Conservation (phyloP, 2,888 invertebrate genomes). For the Lacanobia wlatinum region DNA sequence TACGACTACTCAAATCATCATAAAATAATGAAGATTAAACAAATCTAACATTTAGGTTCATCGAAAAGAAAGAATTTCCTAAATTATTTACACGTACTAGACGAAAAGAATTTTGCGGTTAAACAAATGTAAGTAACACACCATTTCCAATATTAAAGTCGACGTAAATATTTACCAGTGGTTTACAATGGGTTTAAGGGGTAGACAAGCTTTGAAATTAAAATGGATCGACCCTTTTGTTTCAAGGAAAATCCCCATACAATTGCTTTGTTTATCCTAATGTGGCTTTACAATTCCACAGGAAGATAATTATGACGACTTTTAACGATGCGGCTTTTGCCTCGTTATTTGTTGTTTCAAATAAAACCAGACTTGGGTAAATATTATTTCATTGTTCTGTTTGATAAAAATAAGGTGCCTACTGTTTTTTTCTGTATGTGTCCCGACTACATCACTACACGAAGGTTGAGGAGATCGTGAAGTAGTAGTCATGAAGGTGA, state of each 20-base stretch:
- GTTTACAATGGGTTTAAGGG: constrained; percentile 56
- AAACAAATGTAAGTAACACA: constrained; percentile 39
- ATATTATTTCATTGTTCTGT: not conserved
- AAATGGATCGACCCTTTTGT: constrained; percentile 25
- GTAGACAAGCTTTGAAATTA: constrained; percentile 9
- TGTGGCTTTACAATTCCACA: constrained; percentile 16
- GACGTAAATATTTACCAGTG: constrained; percentile 51
- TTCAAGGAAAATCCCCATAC: constrained; percentile 1
- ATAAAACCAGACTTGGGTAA: not conserved
- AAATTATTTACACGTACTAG: not conserved
- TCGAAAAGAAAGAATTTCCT: too few relatives aligned
- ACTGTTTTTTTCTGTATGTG: too few relatives aligned
- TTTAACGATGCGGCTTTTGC: constrained; percentile 33
- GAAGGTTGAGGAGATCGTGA: too few relatives aligned
- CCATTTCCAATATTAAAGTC: constrained; percentile 47
- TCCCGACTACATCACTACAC: too few relatives aligned
- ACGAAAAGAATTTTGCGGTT: constrained; percentile 34
- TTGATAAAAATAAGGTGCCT: not conserved
- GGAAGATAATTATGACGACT: constrained; percentile 21
- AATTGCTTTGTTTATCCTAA: constrained; percentile 38
- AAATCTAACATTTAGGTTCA: too few relatives aligned
- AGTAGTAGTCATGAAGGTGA: too few relatives aligned
- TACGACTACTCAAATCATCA: too few relatives aligned
- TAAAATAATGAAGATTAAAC: too few relatives aligned
- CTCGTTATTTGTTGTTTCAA: not conserved